Conservation (phyloP, 2,113 vertebrate genomes). For the Oryzias woworae region DNA sequence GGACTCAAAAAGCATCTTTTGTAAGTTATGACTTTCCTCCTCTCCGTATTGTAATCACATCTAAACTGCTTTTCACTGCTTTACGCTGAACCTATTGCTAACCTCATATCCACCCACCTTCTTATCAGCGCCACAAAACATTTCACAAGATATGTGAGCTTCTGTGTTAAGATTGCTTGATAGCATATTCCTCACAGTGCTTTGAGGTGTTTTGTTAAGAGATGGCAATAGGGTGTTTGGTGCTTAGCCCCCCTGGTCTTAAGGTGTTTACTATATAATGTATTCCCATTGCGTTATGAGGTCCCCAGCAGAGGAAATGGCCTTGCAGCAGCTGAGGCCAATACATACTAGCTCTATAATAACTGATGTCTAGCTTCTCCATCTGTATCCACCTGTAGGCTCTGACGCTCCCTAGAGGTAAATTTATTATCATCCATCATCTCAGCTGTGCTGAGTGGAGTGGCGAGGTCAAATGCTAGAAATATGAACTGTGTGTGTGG, state of each 20-base stretch:
- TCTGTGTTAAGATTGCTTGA: conserved; percentile 1
- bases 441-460: conserved; percentile 24
- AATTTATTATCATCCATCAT: conserved; percentile 45
- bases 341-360: conserved; percentile 25
- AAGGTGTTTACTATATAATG: conserved; percentile 18
- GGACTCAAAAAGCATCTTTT: conserved; percentile 24
- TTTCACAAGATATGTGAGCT: conserved; percentile 11
- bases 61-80: conserved; percentile 20
- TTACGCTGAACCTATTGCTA: conserved; percentile 9
- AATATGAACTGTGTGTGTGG: conserved; percentile 15
- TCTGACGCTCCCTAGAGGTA: conserved; percentile 22
- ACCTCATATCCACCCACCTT: not conserved
- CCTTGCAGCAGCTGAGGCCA: conserved; percentile 33
- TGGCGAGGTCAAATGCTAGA: conserved; percentile 40
- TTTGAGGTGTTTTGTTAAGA: conserved; percentile 24
- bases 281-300: conserved; percentile 30
- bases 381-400: conserved; percentile 38
- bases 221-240: conserved; percentile 7
- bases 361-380: conserved; percentile 16
- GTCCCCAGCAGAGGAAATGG: conserved; percentile 22
- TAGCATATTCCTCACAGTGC: conserved; percentile 1
- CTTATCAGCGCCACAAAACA: conserved; percentile 11
- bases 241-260: conserved; percentile 3
- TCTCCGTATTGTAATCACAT: conserved; percentile 41
- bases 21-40: conserved; percentile 15